Conservation (phyloP, 2,888 invertebrate genomes). For the Exephanes ischioxanthus region DNA sequence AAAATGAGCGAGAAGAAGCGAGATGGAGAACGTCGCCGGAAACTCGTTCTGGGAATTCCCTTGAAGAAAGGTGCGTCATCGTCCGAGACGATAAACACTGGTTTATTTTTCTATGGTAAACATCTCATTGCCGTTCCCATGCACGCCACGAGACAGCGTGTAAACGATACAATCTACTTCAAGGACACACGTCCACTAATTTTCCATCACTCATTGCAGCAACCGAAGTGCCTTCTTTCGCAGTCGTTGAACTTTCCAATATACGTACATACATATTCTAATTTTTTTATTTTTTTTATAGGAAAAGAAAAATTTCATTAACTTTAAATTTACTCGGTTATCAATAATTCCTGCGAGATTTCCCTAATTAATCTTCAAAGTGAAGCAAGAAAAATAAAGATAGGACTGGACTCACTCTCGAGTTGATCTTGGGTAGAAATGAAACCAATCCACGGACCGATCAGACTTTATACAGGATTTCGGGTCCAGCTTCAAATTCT, state of each 20-base stretch:
- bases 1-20: background rate
- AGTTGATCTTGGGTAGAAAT: background rate
- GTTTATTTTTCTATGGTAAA: constrained; percentile 19
- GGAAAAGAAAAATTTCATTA: background rate
- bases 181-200: constrained; percentile 18
- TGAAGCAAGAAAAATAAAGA: background rate
- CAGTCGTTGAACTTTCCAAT: constrained; percentile 7
- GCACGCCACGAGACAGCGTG: constrained; percentile 8
- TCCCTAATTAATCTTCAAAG: background rate
- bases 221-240: background rate
- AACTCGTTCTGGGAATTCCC: constrained; percentile 26
- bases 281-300: background rate
- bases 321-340: background rate
- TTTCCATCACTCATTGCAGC: background rate
- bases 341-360: background rate
- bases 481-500: background rate
- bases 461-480: background rate
- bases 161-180: constrained; percentile 6
- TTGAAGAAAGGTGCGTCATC: constrained; percentile 16
- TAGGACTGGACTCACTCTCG: background rate
- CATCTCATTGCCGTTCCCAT: constrained; percentile 26
- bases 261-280: background rate
- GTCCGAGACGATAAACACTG: background rate
- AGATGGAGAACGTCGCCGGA: background rate
- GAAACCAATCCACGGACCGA: background rate